Evolutionary conservation across 1,140 invertebrate genomes (phyloP).

Genomic region (Brachionus asplanchnoidis): DNA sequence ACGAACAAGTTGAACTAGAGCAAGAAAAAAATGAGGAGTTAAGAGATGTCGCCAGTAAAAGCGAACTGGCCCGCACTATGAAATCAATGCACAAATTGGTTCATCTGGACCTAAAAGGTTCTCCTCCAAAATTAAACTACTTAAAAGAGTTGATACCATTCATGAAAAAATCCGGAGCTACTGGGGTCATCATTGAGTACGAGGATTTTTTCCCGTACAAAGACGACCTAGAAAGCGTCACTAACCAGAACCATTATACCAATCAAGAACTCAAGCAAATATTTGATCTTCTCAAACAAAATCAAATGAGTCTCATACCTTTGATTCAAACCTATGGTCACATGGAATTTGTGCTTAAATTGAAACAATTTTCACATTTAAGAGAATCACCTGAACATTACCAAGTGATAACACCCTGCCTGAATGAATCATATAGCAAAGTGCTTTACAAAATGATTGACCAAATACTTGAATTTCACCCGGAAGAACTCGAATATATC

Average conservation of each 20-base stretch:
- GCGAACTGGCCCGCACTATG: background rate
- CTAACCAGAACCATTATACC: slow-evolving; percentile 16
- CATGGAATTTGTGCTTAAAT: slow-evolving; percentile 39
- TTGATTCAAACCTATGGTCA: slow-evolving; percentile 39
- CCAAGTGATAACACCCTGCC: slow-evolving; percentile 36
- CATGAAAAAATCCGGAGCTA: slow-evolving; percentile 73
- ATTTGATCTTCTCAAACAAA: slow-evolving; percentile 19
- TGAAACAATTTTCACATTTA: slow-evolving; percentile 38
- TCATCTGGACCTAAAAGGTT: slow-evolving; percentile 81
- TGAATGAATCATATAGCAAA: slow-evolving; percentile 25
- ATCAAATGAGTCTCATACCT: slow-evolving; percentile 29
- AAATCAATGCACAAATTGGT: slow-evolving; percentile 51
- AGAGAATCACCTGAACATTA: slow-evolving; percentile 9
- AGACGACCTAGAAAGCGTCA: slow-evolving; percentile 64
- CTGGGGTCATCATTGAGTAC: slow-evolving; percentile 84
- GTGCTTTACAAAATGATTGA: slow-evolving; percentile 38
- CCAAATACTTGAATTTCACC: slow-evolving; percentile 19
- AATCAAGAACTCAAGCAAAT: background rate
- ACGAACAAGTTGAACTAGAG: background rate
- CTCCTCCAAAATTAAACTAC: slow-evolving; percentile 66
- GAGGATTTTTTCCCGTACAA: slow-evolving; percentile 95
- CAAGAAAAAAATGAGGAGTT: background rate
- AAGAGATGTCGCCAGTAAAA: background rate
- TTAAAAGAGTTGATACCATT: slow-evolving; percentile 64
- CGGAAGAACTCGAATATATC: slow-evolving; percentile 15